Conservation (phyloP, 2,113 vertebrate species). For the Scolopax mira region DNA sequence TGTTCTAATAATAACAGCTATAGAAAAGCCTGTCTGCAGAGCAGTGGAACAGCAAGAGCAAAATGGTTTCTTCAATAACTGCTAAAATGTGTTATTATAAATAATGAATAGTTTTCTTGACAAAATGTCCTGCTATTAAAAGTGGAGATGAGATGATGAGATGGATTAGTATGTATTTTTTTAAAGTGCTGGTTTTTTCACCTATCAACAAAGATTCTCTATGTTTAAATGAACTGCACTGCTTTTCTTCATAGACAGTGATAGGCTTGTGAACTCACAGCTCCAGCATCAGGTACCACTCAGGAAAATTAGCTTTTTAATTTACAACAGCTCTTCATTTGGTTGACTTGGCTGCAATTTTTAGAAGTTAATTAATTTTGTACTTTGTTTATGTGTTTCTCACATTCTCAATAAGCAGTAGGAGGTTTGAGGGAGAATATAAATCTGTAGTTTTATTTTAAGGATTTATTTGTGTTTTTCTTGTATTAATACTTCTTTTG, state of each 20-base stretch:
- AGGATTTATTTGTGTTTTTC: neutral
- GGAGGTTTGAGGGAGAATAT: neutral
- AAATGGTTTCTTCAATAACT: neutral
- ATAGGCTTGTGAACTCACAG: neutral
- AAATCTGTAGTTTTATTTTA: neutral
- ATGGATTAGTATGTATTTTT: neutral
- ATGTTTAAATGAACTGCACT: neutral
- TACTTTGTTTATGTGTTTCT: neutral
- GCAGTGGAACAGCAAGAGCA: neutral
- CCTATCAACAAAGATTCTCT: neutral
- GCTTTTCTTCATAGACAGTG: neutral
- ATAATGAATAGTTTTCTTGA: neutral
- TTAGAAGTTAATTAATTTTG: neutral
- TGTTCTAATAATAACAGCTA: neutral
- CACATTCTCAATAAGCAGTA: neutral
- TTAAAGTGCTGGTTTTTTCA: neutral
- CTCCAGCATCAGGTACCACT: neutral
- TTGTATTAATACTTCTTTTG: neutral
- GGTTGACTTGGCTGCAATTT: neutral
- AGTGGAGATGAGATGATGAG: neutral
- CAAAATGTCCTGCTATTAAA: neutral
- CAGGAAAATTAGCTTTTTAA: neutral
- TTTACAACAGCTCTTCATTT: conserved; percentile 9
- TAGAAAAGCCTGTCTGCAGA: neutral
- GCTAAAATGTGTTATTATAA: neutral